Evolutionary conservation across 1,140 invertebrate species (phyloP), one percentile per base, ranked within the genome.

Genomic region (Tetranychus cinnabarinus): DNA sequence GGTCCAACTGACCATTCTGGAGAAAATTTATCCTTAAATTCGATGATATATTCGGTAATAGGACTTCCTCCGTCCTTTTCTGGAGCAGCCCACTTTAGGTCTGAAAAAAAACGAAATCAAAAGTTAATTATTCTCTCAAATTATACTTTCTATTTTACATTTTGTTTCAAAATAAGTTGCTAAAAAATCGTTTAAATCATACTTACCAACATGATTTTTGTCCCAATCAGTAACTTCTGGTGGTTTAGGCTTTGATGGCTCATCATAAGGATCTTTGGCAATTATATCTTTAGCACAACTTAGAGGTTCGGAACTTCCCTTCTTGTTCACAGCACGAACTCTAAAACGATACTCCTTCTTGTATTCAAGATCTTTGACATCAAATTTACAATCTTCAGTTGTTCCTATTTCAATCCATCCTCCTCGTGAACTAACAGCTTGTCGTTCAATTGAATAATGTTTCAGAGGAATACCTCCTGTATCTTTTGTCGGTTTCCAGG

Each of bases 181-280:
- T 42, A 42, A 42, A 1, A 10, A 6, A 5, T 6, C 39, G 10
- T 42, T 42, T 10, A 42, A 10, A 42, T 42, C 39, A 42, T 6
- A 42, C 5, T 42, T 10, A 56, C 33, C 31, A 33, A 58, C 57
- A 33, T 58, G 57, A 45, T 58, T 39, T 13, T 31, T 35, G 34
- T 58, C 57, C 57, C 57, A 58, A 45, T 58, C 93, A 35, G 87
- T 79, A 69, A 90, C 87, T 59, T 93, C 88, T 3, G 88, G 85
- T 72, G 80, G 79, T 48, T 91, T 89, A 62, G 91, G 90, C 12
- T 88, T 79, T 47, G 84, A 85, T 3, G 93, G 92, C 58, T 83
- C 80, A 77, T 95, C 88, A 74, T 93, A 97, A 68, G 92, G 90
- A 84, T 93, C 86, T 75, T 89, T 87, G 0, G 92, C 91, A 65